Evolutionary conservation across 92 coral and sea anemone species (phyloP).

Genomic region (Bergia puertoricense): DNA sequence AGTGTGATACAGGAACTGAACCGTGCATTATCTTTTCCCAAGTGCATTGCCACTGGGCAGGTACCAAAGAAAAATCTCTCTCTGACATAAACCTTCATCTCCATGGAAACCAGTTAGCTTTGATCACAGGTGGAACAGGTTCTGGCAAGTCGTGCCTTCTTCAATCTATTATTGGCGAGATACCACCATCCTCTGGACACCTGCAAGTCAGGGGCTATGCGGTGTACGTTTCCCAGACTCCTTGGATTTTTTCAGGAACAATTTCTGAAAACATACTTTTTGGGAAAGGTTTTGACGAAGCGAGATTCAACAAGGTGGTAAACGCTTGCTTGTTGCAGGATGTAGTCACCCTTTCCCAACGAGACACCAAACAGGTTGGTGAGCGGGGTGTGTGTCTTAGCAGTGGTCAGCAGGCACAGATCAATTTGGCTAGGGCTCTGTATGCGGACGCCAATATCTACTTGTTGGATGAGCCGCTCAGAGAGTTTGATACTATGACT

Average conservation of each 20-base stretch:
- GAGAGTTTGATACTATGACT: slow-evolving; percentile 6
- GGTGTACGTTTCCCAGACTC: slow-evolving; percentile 14
- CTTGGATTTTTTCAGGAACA: slow-evolving; percentile 46
- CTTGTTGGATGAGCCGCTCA: slow-evolving; percentile 38
- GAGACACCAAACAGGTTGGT: slow-evolving; percentile 12
- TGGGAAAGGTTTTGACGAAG: slow-evolving; percentile 27
- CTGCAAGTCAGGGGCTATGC: not conserved
- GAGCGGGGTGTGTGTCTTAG: slow-evolving; percentile 37
- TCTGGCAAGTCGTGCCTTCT: slow-evolving; percentile 34
- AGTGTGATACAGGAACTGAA: not conserved
- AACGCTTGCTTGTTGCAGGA: slow-evolving; percentile 21
- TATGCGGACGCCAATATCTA: slow-evolving; percentile 29
- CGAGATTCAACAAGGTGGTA: slow-evolving; percentile 9
- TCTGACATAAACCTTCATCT: slow-evolving; percentile 32
- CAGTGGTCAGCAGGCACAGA: slow-evolving; percentile 15
- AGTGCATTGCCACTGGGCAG: slow-evolving; percentile 1
- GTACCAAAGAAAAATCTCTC: not conserved
- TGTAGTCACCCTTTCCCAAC: not conserved
- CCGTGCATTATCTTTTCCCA: slow-evolving; percentile 18
- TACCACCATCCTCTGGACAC: slow-evolving; percentile 3
- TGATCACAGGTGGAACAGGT: slow-evolving; percentile 18
- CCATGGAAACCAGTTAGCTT: slow-evolving; percentile 25
- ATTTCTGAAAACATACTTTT: slow-evolving; percentile 30
- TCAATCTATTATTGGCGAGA: slow-evolving; percentile 13
- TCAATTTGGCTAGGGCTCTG: slow-evolving; percentile 29